phyloP scores from a whole-genome alignment of 2,113 vertebrate species.

The Ginglymostoma cirratum region DNA sequence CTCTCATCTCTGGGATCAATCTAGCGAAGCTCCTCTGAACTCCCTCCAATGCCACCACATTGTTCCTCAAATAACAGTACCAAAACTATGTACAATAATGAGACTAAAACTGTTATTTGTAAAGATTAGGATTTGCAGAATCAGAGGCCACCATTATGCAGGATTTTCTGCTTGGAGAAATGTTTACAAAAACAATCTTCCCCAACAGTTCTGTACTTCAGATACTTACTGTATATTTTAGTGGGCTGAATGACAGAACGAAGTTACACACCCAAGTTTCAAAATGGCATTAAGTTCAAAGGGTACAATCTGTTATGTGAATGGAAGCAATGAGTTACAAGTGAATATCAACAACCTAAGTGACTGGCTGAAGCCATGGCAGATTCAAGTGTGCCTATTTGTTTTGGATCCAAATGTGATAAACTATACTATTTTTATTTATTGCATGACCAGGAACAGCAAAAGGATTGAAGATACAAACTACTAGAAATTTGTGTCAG shows the following conservation, averaged over 20 bases:
- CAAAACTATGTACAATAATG: too few species aligned
- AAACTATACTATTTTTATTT: not conserved
- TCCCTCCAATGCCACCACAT: too few species aligned
- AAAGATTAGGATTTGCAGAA: not conserved
- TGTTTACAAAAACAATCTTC: not conserved
- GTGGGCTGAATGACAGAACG: not conserved
- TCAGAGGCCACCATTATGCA: not conserved
- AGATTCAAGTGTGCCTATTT: not conserved
- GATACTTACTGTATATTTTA: not conserved
- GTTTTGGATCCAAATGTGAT: not conserved
- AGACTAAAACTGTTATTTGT: not conserved
- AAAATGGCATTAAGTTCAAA: not conserved
- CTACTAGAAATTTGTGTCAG: not conserved
- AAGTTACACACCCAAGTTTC: not conserved
- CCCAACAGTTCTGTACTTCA: not conserved
- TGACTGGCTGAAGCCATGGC: not conserved
- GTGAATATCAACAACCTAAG: not conserved
- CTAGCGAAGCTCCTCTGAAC: too few species aligned
- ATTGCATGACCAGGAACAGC: not conserved
- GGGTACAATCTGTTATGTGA: not conserved
- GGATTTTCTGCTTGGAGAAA: not conserved
- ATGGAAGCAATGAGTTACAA: not conserved
- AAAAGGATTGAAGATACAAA: not conserved
- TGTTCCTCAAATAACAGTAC: too few species aligned
- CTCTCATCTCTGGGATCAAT: too few species aligned